Conservation (phyloP, 2,888 invertebrate genomes). For the Heliconius hortense region DNA sequence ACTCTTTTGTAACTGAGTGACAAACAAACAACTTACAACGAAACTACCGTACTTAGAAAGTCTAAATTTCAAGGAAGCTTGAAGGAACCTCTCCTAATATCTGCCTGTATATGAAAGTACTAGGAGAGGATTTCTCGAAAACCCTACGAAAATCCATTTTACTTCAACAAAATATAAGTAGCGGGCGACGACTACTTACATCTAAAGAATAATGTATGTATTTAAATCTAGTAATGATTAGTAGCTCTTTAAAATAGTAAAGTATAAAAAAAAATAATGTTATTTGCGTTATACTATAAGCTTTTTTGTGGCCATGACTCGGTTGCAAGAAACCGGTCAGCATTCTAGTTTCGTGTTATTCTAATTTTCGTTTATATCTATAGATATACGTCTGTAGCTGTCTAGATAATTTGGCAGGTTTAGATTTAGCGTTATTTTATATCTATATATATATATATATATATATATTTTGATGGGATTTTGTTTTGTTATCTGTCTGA, state of each 20-base stretch:
- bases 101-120: too few relatives aligned
- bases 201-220: too few relatives aligned
- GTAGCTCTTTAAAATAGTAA: not conserved
- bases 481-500: not conserved
- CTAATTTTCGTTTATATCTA: not conserved
- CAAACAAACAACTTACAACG: too few relatives aligned
- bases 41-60: too few relatives aligned
- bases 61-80: too few relatives aligned
- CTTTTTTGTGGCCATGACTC: constrained; percentile 34
- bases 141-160: too few relatives aligned
- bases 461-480: not conserved
- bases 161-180: too few relatives aligned
- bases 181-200: too few relatives aligned
- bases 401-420: constrained; percentile 17
- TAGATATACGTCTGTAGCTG: not conserved
- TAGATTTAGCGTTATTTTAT: not conserved
- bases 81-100: too few relatives aligned
- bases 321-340: constrained; percentile 22
- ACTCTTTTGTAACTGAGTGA: not conserved
- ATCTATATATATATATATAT: not conserved
- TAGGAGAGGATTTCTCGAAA: too few relatives aligned
- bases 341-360: constrained; percentile 24
- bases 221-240: too few relatives aligned
- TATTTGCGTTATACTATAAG: constrained; percentile 22
- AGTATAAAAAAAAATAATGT: not conserved